These are phyloP conservation scores for Lochmaea capreae DNA, from an alignment of 2,888 invertebrate genomes.

Conservation along the genomic window DNA sequence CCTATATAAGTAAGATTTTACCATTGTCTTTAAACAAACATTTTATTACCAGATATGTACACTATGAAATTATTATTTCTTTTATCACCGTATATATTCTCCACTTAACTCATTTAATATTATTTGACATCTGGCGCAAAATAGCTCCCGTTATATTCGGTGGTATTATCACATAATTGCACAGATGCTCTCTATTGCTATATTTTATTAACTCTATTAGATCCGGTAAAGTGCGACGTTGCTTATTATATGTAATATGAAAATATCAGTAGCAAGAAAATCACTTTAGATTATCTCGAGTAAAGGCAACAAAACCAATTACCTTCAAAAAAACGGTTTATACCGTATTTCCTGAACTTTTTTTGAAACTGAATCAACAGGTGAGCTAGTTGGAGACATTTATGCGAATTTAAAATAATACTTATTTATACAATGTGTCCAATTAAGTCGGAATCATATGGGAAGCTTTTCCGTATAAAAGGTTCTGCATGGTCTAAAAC, in stretches of 20 bases:
- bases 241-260: background rate
- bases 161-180: conserved; percentile 37
- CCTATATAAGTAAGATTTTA: background rate
- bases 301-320: background rate
- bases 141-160: conserved; percentile 27
- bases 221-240: background rate
- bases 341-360: too few relatives aligned
- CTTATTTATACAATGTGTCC: too few relatives aligned
- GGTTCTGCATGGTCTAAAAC: too few relatives aligned
- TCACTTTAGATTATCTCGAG: background rate
- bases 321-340: background rate
- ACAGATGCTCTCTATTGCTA: conserved; percentile 38
- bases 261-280: conserved; percentile 1
- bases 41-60: background rate
- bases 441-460: too few relatives aligned
- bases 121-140: conserved; percentile 39
- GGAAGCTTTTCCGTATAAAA: too few relatives aligned
- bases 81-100: background rate
- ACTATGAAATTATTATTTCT: background rate
- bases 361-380: background rate
- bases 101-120: conserved; percentile 30
- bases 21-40: background rate
- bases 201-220: conserved; percentile 32
- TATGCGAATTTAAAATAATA: too few relatives aligned
- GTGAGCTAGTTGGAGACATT: too few relatives aligned